phyloP scores from a whole-genome alignment of 2,888 invertebrate genomes.

The Schrankia costaestrigalis region DNA sequence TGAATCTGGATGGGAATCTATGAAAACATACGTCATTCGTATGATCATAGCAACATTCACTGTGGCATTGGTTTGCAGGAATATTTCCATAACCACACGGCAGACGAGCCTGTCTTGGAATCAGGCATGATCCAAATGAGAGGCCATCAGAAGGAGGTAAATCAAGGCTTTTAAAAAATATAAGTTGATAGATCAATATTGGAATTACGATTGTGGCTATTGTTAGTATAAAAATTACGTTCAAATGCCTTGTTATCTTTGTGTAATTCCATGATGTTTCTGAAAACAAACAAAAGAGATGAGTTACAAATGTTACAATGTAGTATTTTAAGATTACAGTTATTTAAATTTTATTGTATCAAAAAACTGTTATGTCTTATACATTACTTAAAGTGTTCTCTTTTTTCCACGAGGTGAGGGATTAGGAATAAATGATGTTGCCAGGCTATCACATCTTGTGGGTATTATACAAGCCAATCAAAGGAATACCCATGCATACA shows the following conservation, averaged over 20 bases:
- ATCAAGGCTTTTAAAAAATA: slow-evolving; percentile 46
- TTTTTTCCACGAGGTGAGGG: too few species aligned
- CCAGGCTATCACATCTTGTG: too few species aligned
- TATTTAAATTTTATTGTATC: too few species aligned
- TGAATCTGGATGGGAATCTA: slow-evolving; percentile 74
- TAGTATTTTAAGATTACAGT: not conserved
- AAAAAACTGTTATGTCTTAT: too few species aligned
- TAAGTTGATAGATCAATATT: slow-evolving; percentile 52
- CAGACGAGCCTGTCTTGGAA: slow-evolving; percentile 48
- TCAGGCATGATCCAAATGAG: slow-evolving; percentile 63
- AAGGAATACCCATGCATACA: too few species aligned
- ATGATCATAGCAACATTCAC: slow-evolving; percentile 76
- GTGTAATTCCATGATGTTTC: slow-evolving; percentile 65
- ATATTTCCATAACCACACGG: slow-evolving; percentile 59
- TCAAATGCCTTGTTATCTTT: too few species aligned
- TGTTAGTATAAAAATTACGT: slow-evolving; percentile 42
- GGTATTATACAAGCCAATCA: too few species aligned
- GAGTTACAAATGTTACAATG: not conserved
- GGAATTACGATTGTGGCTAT: slow-evolving; percentile 50
- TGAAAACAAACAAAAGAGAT: slow-evolving; percentile 39
- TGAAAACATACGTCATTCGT: slow-evolving; percentile 70
- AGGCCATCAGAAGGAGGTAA: slow-evolving; percentile 57
- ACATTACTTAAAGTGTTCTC: too few species aligned
- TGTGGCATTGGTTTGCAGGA: slow-evolving; percentile 54
- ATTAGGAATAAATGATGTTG: too few species aligned